phyloP scores from a whole-genome alignment of 2,888 invertebrate genomes.

The Drosophila niveifrons region DNA sequence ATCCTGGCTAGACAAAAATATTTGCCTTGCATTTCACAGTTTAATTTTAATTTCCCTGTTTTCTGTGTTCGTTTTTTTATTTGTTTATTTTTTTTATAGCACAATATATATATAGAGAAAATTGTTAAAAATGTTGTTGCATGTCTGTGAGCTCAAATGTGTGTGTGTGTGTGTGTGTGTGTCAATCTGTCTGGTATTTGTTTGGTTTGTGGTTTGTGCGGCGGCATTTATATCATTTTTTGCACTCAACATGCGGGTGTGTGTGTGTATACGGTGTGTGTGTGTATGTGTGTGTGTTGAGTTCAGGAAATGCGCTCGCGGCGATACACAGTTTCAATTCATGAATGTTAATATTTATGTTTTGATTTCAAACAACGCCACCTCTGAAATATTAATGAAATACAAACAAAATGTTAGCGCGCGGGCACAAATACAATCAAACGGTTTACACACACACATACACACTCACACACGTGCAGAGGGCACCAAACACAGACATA shows the following conservation, averaged over 20 bases:
- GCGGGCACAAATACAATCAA: constrained; percentile 41
- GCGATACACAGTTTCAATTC: constrained; percentile 82
- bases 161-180: constrained; percentile 35
- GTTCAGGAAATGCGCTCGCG: constrained; percentile 72
- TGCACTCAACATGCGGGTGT: constrained; percentile 35
- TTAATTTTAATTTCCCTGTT: constrained; percentile 63
- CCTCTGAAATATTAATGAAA: constrained; percentile 83
- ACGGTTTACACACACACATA: constrained; percentile 10
- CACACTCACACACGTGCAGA: constrained; percentile 33
- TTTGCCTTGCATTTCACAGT: constrained; percentile 72
- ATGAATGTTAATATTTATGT: constrained; percentile 83
- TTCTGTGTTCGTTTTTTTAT: constrained; percentile 15
- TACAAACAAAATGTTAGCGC: constrained; percentile 81
- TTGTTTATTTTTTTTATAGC: constrained; percentile 21
- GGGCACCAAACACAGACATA: constrained; percentile 61
- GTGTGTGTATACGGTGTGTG: constrained; percentile 19
- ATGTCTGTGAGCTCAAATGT: constrained; percentile 24
- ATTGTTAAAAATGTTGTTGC: constrained; percentile 65
- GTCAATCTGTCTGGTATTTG: constrained; percentile 63
- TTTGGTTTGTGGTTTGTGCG: constrained; percentile 77
- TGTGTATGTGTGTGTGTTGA: constrained; percentile 12
- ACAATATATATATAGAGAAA: constrained; percentile 11
- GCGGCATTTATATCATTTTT: constrained; percentile 76
- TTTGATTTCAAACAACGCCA: constrained; percentile 82
- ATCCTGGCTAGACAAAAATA: constrained; percentile 76